Conservation (phyloP, 2,888 invertebrate species). For the Osmoderma eremita region DNA sequence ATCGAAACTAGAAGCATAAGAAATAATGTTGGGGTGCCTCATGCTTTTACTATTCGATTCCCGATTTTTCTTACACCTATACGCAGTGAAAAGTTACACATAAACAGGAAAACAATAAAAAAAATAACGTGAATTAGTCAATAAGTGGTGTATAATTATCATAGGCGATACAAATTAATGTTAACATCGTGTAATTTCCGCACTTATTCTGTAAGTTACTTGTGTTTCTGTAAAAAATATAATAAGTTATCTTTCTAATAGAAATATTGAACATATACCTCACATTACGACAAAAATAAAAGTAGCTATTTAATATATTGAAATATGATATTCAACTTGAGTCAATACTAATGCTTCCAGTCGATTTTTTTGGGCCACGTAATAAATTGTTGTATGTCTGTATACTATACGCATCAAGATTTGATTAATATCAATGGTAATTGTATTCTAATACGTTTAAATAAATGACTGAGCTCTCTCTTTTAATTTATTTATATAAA, state of each 20-base stretch:
- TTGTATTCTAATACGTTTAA: no score
- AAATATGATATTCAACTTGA: no score
- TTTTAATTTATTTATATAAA: no score
- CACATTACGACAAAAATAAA: no score
- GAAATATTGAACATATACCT: no score
- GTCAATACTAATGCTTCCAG: no score
- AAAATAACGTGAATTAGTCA: constrained; percentile 12
- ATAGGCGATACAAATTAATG: background rate
- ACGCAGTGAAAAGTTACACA: constrained; percentile 14
- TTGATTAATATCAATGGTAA: no score
- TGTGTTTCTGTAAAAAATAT: constrained; percentile 15
- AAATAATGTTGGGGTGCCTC: background rate
- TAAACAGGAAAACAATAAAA: constrained; percentile 2
- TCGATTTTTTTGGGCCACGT: no score
- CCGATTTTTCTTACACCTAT: background rate
- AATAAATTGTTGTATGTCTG: no score
- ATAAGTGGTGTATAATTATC: constrained; percentile 10
- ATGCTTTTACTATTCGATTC: background rate
- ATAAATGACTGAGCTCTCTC: no score
- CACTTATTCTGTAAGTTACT: constrained; percentile 3
- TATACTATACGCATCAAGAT: no score
- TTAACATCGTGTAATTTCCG: background rate
- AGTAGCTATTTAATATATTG: no score
- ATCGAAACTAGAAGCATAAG: background rate
- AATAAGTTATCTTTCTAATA: background rate